These are phyloP conservation scores for Nemopilema nomurai DNA, from an alignment of 30 jellyfish, hydroid and myxozoan species.

Conservation along the genomic window DNA sequence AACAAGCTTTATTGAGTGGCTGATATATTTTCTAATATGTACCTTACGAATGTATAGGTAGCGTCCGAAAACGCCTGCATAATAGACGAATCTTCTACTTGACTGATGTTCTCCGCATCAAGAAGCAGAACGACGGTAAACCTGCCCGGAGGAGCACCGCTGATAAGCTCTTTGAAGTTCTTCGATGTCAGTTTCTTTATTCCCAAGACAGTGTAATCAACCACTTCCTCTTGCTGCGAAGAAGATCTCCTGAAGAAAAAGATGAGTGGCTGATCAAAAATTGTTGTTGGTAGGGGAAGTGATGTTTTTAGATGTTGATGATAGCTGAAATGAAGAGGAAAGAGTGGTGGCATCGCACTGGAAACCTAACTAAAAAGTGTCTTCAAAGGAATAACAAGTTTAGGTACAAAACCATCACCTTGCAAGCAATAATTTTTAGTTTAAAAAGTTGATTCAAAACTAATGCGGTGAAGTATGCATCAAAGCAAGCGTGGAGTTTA, in stretches of 20 bases:
- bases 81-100: constrained; percentile 76
- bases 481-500: too few species aligned
- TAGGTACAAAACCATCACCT: too few species aligned
- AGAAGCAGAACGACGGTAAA: constrained; percentile 76
- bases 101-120: constrained; percentile 52
- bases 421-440: too few species aligned
- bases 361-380: too few species aligned
- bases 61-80: constrained; percentile 92
- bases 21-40: background rate
- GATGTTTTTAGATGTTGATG: background rate
- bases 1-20: too few species aligned
- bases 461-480: too few species aligned
- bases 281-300: too few species aligned
- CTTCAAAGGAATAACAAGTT: too few species aligned
- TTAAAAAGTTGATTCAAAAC: too few species aligned
- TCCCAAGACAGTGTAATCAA: constrained; percentile 75
- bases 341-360: too few species aligned
- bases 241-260: constrained; percentile 14
- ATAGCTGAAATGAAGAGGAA: background rate
- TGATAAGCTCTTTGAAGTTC: constrained; percentile 43
- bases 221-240: constrained; percentile 23
- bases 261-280: background rate
- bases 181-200: constrained; percentile 55
- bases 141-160: constrained; percentile 74
- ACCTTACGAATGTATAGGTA: constrained; percentile 68